Evolutionary conservation across 2,888 invertebrate genomes (phyloP).

Genomic region (Mythimna loreyi): DNA sequence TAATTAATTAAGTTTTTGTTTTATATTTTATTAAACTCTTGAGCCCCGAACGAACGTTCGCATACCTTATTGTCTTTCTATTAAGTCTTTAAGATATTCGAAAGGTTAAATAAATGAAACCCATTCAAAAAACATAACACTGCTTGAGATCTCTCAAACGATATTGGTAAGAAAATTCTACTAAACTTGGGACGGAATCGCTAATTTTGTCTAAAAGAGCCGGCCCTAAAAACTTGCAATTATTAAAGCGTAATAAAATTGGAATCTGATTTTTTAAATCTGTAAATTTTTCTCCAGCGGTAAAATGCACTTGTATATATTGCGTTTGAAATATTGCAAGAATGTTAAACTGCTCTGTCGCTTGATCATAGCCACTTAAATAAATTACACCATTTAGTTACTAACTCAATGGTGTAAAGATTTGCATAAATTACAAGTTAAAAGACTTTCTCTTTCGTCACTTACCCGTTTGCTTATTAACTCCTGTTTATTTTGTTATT

Average conservation of each 20-base stretch:
- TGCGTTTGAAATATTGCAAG: conserved; percentile 31
- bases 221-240: too few relatives aligned
- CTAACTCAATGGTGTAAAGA: conserved; percentile 18
- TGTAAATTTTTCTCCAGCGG: neutral
- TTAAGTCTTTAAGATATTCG: too few relatives aligned
- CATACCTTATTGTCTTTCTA: too few relatives aligned
- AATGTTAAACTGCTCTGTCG: conserved; percentile 27
- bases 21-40: too few relatives aligned
- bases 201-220: too few relatives aligned
- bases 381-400: conserved; percentile 36
- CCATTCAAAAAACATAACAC: too few relatives aligned
- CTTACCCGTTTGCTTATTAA: neutral
- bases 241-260: conserved; percentile 13
- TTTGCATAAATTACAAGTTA: conserved; percentile 38
- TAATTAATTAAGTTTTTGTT: too few relatives aligned
- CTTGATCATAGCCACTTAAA: conserved; percentile 28
- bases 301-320: neutral
- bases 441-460: conserved; percentile 53
- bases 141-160: too few relatives aligned
- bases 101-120: too few relatives aligned
- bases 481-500: neutral
- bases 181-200: too few relatives aligned
- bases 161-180: too few relatives aligned
- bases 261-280: neutral
- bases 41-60: too few relatives aligned